Evolutionary conservation across 64 coral and sea anemone genomes (phyloP), one percentile per base, ranked within the genome.

Genomic region (Cladopsammia gracilis): DNA sequence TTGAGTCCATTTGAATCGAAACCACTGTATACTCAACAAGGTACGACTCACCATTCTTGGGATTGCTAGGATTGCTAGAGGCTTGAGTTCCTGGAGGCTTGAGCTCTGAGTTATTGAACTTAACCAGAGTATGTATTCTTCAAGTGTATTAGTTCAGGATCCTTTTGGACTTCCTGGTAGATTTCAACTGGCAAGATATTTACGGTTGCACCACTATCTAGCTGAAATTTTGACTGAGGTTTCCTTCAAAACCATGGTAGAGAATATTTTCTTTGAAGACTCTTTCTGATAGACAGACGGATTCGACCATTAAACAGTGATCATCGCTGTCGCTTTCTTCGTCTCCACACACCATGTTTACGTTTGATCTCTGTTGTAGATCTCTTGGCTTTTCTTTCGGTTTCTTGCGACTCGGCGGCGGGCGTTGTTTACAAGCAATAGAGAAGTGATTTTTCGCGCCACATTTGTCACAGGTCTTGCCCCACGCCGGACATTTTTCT

Each of bases 181-280:
- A 19, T 42, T 4, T 92, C 90, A 51, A 68, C 52, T 16, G 79
- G 90, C 2, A 92, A 56, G 18, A 92, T 92, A 25, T 92, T 92
- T 12, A 92, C 80, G 47, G 90, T 92, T 34, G 71, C 71, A 19
- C 90, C 90, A 54, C 81, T 85, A 53, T 86, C 89, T 44, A 83
- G 77, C 19, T 91, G 64, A 20, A 83, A 91, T 25, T 69, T 56
- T 13, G 25, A 83, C 68, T 25, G 68, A 18, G 13, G 64, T 65
- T 24, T 82, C 69, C 57, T 70, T 26, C 44, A 74, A 92, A 16
- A 71, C 5, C 42, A 91, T 74, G n/a, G 11, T 7, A 64, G 73
- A 15, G 5, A 51, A 76, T 52, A 76, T 52, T 47, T 52, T 76
- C 73, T 76, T 52, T 16, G 73, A 20, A 53, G 73, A 47, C 73